phyloP scores from a whole-genome alignment of 2,797 vertebrate genomes.

The Coregonus suidteri region DNA sequence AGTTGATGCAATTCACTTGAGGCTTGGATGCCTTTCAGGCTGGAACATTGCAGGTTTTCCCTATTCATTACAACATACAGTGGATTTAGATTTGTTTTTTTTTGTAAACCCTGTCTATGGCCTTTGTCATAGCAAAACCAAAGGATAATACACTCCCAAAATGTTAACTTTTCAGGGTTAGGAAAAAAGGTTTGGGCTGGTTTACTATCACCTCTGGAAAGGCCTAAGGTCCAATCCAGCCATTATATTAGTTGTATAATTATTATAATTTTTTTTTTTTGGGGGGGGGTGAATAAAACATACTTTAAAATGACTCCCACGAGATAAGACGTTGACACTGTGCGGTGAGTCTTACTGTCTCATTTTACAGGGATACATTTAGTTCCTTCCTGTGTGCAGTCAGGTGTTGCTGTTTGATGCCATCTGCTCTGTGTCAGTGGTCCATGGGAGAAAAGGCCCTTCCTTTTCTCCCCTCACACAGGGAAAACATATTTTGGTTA shows the following conservation, averaged over 20 bases:
- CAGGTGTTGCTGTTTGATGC: constrained; percentile 52
- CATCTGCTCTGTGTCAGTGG: constrained; percentile 20
- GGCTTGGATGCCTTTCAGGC: constrained; percentile 39
- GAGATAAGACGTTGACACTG: neutral
- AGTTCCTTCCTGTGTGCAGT: constrained; percentile 52
- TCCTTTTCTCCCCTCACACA: constrained; percentile 37
- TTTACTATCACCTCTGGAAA: no score
- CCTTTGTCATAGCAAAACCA: neutral
- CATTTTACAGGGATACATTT: constrained; percentile 37
- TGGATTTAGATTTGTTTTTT: neutral
- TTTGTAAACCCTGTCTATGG: no score
- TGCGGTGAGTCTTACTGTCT: constrained; percentile 21
- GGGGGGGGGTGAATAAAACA: no score
- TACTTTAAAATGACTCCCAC: no score
- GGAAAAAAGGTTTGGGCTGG: neutral
- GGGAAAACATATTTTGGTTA: constrained; percentile 67
- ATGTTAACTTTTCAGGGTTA: neutral
- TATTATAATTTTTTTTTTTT: no score
- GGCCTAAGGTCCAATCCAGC: no score
- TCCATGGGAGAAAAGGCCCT: constrained; percentile 46
- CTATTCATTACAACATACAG: constrained; percentile 13
- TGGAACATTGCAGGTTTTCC: constrained; percentile 36
- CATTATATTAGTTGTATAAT: no score
- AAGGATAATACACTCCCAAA: neutral
- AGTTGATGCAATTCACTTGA: constrained; percentile 47